phyloP scores from a whole-genome alignment of 2,113 vertebrate species.

The Rhinoderma darwinii region DNA sequence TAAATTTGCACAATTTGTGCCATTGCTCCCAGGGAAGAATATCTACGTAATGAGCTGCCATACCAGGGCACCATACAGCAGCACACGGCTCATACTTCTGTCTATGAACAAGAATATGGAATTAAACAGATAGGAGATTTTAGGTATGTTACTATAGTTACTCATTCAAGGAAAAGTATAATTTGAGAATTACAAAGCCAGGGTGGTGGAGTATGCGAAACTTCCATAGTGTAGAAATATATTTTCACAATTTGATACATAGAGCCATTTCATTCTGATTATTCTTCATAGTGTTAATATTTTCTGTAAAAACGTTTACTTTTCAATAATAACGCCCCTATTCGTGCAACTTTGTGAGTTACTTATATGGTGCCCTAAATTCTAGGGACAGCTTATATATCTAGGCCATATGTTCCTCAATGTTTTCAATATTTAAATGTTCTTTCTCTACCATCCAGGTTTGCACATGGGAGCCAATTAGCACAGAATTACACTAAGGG shows the following conservation, averaged over 20 bases:
- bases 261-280: neutral
- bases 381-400: neutral
- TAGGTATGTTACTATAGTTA: neutral
- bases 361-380: neutral
- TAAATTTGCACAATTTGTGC: too few relatives aligned
- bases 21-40: too few relatives aligned
- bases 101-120: neutral
- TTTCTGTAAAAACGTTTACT: neutral
- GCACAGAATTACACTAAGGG: neutral
- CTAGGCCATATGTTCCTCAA: neutral
- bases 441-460: neutral
- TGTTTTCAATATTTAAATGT: slow-evolving; percentile 9
- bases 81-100: neutral
- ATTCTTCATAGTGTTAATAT: neutral
- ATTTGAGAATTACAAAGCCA: neutral
- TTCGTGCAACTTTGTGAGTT: neutral
- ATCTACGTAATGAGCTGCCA: too few relatives aligned
- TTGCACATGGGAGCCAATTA: slow-evolving; percentile 29
- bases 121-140: neutral
- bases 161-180: neutral
- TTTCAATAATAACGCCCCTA: neutral
- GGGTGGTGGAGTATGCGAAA: too few relatives aligned
- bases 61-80: neutral
- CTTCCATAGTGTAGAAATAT: too few relatives aligned
- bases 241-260: neutral